Percentiles rank a stretch among this genome's conserved stretches.
Evolutionary conservation across 2,888 invertebrate species (phyloP).

Genomic region (Idaea straminata): DNA sequence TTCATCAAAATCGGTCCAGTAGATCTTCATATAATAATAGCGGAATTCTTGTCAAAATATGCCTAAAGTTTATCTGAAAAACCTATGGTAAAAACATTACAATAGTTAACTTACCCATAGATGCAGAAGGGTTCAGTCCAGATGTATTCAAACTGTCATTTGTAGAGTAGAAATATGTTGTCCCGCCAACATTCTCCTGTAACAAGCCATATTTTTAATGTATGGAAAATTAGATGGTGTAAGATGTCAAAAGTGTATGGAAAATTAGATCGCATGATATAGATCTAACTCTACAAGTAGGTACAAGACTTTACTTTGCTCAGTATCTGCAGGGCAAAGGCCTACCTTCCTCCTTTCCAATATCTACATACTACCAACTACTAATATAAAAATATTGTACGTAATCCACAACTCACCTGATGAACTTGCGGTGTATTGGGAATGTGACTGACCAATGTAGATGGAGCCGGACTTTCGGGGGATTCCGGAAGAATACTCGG

Average conservation of each 20-base stretch:
- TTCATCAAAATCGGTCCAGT: too few species aligned
- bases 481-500: constrained; percentile 54
- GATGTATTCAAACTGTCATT: constrained; percentile 72
- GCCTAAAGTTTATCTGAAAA: background rate
- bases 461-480: constrained; percentile 58
- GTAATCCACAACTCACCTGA: constrained; percentile 49
- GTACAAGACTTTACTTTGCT: background rate
- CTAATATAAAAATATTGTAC: background rate
- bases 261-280: background rate
- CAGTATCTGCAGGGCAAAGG: background rate
- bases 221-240: background rate
- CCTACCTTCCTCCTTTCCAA: too few species aligned
- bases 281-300: background rate
- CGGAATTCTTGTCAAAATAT: too few species aligned
- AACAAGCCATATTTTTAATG: constrained; percentile 17
- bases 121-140: constrained; percentile 58
- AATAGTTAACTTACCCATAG: constrained; percentile 51
- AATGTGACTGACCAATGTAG: constrained; percentile 34
- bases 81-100: too few species aligned
- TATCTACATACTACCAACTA: too few species aligned
- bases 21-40: too few species aligned
- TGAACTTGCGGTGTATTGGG: constrained; percentile 61
- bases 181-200: constrained; percentile 95
- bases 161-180: constrained; percentile 95
- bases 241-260: background rate